These are phyloP conservation scores for Phaonia tiefii DNA, from an alignment of 2,888 invertebrate species.

Conservation along the genomic window DNA sequence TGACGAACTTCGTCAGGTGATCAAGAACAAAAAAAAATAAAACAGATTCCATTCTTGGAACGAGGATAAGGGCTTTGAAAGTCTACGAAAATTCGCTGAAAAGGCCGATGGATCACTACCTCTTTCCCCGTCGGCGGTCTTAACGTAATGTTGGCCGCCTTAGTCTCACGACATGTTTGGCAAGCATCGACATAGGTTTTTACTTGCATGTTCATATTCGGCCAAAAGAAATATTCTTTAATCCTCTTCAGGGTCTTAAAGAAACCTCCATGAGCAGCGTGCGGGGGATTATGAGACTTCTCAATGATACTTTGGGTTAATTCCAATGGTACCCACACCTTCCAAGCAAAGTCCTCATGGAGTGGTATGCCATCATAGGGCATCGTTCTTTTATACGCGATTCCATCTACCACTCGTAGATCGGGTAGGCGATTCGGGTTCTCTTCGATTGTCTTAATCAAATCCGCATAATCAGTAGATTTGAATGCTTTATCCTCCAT, in stretches of 20 bases:
- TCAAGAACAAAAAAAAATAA: constrained; percentile 23
- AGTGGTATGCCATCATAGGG: not conserved
- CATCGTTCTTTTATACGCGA: not conserved
- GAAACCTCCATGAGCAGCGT: not conserved
- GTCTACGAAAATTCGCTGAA: too few species aligned
- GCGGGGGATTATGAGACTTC: not conserved
- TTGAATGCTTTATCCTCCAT: too few species aligned
- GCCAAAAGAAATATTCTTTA: not conserved
- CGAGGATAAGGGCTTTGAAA: too few species aligned
- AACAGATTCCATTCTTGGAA: not conserved
- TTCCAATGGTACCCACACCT: not conserved
- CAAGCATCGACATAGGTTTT: too few species aligned
- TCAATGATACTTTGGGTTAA: not conserved
- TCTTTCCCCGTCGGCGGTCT: constrained; percentile 18
- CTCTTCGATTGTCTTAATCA: constrained; percentile 26
- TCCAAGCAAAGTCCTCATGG: constrained; percentile 9
- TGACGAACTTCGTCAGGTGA: constrained; percentile 36
- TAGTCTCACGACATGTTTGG: too few species aligned
- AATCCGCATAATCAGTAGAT: not conserved
- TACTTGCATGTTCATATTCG: too few species aligned
- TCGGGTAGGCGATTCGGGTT: constrained; percentile 3
- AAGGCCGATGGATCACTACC: not conserved
- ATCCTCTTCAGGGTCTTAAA: not conserved
- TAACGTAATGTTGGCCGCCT: too few species aligned
- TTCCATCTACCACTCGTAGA: too few species aligned